Evolutionary conservation across 1,140 invertebrate species (phyloP).

Genomic region (Dendroctonus ponderosae): DNA sequence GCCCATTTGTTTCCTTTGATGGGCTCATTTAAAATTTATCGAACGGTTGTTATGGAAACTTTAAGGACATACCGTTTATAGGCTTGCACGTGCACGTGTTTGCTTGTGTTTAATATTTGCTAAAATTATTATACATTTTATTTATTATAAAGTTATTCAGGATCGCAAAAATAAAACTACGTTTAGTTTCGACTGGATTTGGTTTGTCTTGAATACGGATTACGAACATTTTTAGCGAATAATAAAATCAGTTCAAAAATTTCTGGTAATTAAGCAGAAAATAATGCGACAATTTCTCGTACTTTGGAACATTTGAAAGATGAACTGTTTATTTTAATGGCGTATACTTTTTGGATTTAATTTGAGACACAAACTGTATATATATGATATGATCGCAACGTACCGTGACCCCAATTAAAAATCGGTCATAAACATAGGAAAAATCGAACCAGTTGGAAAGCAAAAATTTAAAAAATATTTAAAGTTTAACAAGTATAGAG

Average conservation of each 20-base stretch:
- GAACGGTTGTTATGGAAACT: constrained; percentile 32
- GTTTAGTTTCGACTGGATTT: not conserved
- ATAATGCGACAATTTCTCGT: no score
- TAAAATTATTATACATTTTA: not conserved
- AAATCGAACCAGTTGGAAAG: no score
- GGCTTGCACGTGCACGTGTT: not conserved
- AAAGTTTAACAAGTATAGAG: no score
- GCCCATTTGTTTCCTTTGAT: constrained; percentile 14
- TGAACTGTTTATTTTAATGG: no score
- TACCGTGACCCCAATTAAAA: no score
- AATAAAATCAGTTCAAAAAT: not conserved
- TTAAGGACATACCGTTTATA: constrained; percentile 5
- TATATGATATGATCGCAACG: no score
- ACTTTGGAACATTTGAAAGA: no score
- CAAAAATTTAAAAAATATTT: no score
- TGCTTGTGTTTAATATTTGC: not conserved
- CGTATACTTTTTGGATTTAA: no score
- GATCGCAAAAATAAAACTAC: not conserved
- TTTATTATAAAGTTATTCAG: not conserved
- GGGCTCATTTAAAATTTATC: constrained; percentile 33
- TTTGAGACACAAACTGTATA: no score
- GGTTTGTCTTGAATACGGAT: not conserved
- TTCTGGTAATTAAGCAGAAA: not conserved
- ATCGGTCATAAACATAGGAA: no score
- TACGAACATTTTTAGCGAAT: not conserved